Conservation (phyloP, 2,888 invertebrate genomes). For the Drosophila merina region DNA sequence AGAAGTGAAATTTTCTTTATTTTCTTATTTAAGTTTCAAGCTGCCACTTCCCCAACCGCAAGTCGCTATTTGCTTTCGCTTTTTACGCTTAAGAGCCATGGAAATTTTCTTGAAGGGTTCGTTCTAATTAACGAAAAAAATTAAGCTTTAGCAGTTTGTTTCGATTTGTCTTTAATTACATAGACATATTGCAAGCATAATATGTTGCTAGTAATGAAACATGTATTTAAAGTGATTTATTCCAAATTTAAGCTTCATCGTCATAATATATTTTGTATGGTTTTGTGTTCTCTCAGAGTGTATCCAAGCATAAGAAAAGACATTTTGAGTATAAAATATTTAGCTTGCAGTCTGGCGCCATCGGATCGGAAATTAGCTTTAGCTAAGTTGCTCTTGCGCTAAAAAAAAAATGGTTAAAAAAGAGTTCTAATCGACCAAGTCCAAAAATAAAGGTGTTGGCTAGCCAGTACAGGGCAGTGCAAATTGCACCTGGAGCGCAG, state of each 20-base stretch:
- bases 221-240: no score
- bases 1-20: background rate
- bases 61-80: conserved; percentile 42
- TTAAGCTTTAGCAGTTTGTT: background rate
- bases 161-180: no score
- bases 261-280: no score
- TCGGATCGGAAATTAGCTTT: conserved; percentile 63
- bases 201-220: no score
- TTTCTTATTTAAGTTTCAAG: conserved; percentile 40
- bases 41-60: conserved; percentile 24
- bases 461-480: conserved; percentile 22
- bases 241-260: no score
- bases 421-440: background rate
- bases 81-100: conserved; percentile 30
- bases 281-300: no score
- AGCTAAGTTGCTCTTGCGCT: background rate
- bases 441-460: conserved; percentile 30
- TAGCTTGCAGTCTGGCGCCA: no score
- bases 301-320: no score
- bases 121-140: conserved; percentile 38
- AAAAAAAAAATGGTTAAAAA: conserved; percentile 24
- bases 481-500: conserved; percentile 22
- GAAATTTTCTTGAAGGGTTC: conserved; percentile 33
- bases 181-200: no score
- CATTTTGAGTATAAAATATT: no score